phyloP scores from a whole-genome alignment of 2,888 invertebrate genomes.

The Oligia fasciuncula region DNA sequence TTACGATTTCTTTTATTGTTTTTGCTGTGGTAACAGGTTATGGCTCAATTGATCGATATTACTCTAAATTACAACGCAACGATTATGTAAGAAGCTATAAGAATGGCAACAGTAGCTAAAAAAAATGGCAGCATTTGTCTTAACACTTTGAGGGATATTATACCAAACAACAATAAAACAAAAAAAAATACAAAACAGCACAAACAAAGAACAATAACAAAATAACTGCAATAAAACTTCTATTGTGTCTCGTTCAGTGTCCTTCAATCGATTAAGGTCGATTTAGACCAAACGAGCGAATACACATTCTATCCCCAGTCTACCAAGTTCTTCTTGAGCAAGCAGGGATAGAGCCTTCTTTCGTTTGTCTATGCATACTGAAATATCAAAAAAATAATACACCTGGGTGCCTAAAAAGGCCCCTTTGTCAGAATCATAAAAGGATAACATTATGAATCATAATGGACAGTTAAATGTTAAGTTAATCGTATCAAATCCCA shows the following conservation, averaged over 20 bases:
- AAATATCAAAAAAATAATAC: background rate
- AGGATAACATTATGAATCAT: too few relatives aligned
- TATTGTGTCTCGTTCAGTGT: background rate
- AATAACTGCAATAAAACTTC: background rate
- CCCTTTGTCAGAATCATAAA: too few relatives aligned
- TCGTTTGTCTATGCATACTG: background rate
- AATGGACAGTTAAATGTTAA: too few relatives aligned
- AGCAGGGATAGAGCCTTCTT: background rate
- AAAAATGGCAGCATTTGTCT: background rate
- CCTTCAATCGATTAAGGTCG: background rate
- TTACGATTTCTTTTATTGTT: constrained; percentile 12
- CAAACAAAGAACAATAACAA: too few relatives aligned
- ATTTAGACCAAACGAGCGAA: background rate
- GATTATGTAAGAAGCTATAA: background rate
- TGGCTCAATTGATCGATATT: constrained; percentile 35
- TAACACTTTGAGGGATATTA: background rate
- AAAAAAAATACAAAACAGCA: too few relatives aligned
- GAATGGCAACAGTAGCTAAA: background rate
- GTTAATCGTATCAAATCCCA: too few relatives aligned
- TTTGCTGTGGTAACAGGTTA: constrained; percentile 3
- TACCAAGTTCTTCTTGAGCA: background rate
- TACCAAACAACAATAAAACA: background rate
- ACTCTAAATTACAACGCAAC: background rate
- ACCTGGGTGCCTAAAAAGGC: too few relatives aligned
- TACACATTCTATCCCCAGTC: background rate